Conservation (phyloP, 2,888 invertebrate genomes). For the Rhodophaea formosa region DNA sequence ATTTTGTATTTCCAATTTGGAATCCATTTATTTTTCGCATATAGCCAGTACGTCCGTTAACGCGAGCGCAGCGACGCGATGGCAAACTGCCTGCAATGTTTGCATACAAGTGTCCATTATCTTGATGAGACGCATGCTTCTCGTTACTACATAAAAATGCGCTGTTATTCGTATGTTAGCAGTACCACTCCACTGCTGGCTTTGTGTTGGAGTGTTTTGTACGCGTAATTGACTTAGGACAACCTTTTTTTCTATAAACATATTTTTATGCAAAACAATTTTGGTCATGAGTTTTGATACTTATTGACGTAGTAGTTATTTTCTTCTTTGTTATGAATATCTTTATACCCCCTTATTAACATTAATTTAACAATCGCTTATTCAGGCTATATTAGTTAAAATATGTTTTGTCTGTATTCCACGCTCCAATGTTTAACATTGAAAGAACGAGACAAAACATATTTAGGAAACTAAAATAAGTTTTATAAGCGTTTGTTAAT, state of each 20-base stretch:
- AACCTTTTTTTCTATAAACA: neutral
- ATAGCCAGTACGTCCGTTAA: slow-evolving; percentile 21
- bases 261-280: too few species aligned
- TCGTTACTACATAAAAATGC: slow-evolving; percentile 41
- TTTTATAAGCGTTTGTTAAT: too few species aligned
- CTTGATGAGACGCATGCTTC: slow-evolving; percentile 55
- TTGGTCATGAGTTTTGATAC: too few species aligned
- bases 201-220: slow-evolving; percentile 14
- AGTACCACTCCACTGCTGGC: slow-evolving; percentile 12
- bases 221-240: slow-evolving; percentile 16
- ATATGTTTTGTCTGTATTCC: too few species aligned
- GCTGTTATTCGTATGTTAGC: slow-evolving; percentile 16
- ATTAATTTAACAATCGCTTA: too few species aligned
- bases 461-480: too few species aligned
- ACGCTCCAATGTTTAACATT: too few species aligned
- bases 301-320: too few species aligned
- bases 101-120: slow-evolving; percentile 63
- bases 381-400: too few species aligned
- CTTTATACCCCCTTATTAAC: too few species aligned
- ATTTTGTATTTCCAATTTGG: neutral
- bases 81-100: slow-evolving; percentile 29
- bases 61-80: slow-evolving; percentile 10
- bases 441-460: too few species aligned
- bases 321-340: too few species aligned
- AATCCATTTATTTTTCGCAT: slow-evolving; percentile 8